These are phyloP conservation scores for Acheta domesticus DNA, from an alignment of 2,888 invertebrate species.

Conservation along the genomic window DNA sequence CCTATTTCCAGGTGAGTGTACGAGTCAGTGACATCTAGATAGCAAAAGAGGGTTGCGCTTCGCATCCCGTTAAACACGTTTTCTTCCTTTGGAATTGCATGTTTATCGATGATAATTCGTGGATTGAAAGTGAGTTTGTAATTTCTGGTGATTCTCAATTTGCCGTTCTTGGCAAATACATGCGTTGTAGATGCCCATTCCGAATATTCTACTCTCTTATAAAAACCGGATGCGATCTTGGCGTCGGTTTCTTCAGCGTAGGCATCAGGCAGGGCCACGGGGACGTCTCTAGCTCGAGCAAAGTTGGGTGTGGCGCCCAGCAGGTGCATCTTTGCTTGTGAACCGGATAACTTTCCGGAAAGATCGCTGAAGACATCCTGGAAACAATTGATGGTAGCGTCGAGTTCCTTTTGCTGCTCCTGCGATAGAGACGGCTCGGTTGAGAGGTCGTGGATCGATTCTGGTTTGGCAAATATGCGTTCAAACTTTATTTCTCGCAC, in stretches of 20 bases:
- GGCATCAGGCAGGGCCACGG: constrained; percentile 34
- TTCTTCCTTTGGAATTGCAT: constrained; percentile 29
- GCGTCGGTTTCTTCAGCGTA: constrained; percentile 36
- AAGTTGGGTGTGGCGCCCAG: background rate
- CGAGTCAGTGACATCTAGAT: too few relatives aligned
- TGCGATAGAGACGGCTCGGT: too few relatives aligned
- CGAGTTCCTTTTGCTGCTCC: too few relatives aligned
- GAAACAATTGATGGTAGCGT: too few relatives aligned
- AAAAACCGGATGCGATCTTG: constrained; percentile 38
- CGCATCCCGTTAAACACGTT: constrained; percentile 28
- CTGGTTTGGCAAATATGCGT: too few relatives aligned
- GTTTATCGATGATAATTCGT: constrained; percentile 27
- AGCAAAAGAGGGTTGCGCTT: constrained; percentile 28
- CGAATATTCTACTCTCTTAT: constrained; percentile 37
- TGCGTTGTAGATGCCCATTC: too few relatives aligned
- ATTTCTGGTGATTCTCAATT: too few relatives aligned
- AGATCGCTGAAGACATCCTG: too few relatives aligned
- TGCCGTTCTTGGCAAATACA: too few relatives aligned
- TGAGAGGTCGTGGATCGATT: too few relatives aligned
- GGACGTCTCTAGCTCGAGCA: constrained; percentile 28
- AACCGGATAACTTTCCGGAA: background rate
- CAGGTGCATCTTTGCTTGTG: constrained; percentile 18
- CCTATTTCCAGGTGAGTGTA: too few relatives aligned
- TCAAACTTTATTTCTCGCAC: too few relatives aligned
- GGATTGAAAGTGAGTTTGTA: constrained; percentile 37